phyloP scores from a whole-genome alignment of 1,140 invertebrate species.

The Zophobas atratus region DNA sequence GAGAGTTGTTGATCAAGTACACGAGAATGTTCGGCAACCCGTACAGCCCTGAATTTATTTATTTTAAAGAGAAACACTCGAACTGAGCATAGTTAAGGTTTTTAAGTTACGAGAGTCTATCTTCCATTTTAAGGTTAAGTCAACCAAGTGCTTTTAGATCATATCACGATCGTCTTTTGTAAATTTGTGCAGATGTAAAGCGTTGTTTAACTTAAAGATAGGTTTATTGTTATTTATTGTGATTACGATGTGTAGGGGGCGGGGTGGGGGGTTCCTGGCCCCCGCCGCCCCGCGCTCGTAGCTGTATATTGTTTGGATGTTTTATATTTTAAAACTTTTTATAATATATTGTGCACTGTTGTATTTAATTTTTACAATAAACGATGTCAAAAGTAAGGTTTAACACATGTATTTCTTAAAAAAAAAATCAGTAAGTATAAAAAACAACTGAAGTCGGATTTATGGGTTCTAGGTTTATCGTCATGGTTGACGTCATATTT shows the following conservation, averaged over 20 bases:
- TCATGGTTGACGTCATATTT: too few species aligned
- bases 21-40: constrained; percentile 32
- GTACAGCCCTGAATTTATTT: constrained; percentile 36
- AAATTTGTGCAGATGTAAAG: constrained; percentile 37
- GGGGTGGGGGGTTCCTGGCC: too few species aligned
- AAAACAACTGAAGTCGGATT: too few species aligned
- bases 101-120: constrained; percentile 19
- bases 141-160: constrained; percentile 28
- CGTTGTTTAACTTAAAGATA: constrained; percentile 13
- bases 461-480: too few species aligned
- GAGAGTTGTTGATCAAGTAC: constrained; percentile 73
- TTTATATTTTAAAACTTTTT: constrained; percentile 44
- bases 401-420: background rate
- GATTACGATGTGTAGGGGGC: background rate
- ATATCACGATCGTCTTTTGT: constrained; percentile 18
- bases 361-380: constrained; percentile 38
- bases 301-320: constrained; percentile 30
- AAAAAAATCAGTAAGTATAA: too few species aligned
- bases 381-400: constrained; percentile 13
- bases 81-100: constrained; percentile 23
- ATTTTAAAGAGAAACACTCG: background rate
- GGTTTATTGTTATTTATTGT: constrained; percentile 21
- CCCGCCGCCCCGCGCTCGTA: background rate
- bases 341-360: constrained; percentile 32
- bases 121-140: constrained; percentile 29